Base-by-base conservation (phyloP, 2,888 invertebrate genomes). In the Osmoderma eremita region DNA sequence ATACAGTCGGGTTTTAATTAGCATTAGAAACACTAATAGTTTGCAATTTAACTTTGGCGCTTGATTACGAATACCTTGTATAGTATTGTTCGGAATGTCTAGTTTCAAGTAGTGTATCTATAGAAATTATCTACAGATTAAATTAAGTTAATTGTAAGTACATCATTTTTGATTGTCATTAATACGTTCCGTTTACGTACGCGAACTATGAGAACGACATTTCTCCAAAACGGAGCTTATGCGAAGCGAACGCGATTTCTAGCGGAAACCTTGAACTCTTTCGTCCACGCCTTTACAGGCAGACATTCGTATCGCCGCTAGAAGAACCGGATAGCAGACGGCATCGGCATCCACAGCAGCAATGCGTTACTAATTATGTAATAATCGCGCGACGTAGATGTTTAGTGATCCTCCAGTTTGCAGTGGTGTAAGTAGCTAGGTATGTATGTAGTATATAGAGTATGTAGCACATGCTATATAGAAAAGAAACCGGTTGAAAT, bases 311-410 rank as follows among this genome's bases (percentile, higher is more conserved):
- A 42, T 45, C 65, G 58, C 20, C 36, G 48, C 41, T 63, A 18
- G 36, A 56, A 51, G 62, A 68, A 69, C 69, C 69, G 69, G 69
- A 69, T 69, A 50, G 69, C 64, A 68, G 68, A 68, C 62, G 62
- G 67, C 54, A 67, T 62, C 62, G 62, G 67, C 54, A 67, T 62
- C 62, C 63, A 66, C 67, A 50, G 67, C 69, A 72, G 70, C 71
- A 71, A 71, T 71, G 70, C 72, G 70, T 70, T 71, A 68, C 71
- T 71, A 71, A 72, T 72, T 72, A 71, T 61, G 67, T 70, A 72
- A 72, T 67, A 68, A 69, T 51, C 61, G 54, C 36, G 17, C 51
- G 39, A 63, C 41, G 56, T 56, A 13, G 18, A 56, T 56, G 36
- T 41, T 20, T 56, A 41, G 41, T 41, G 56, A 41, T 56, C 56